Conservation (phyloP, 2,888 invertebrate genomes). For the Macrophya alboannulata region DNA sequence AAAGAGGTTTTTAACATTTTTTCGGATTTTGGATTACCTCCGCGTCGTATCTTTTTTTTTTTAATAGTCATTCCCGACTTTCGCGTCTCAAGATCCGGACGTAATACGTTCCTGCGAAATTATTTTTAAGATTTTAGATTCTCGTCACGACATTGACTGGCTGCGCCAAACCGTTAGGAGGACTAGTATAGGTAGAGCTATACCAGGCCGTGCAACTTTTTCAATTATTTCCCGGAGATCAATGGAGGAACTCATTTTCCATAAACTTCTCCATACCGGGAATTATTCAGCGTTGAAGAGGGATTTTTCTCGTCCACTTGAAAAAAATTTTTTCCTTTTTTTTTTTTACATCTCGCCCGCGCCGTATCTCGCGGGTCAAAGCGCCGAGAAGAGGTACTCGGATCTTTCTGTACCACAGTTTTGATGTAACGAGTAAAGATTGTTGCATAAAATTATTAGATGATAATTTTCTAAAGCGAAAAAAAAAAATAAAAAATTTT, state of each 20-base stretch:
- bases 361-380: background rate
- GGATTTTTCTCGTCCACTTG: conserved; percentile 7
- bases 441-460: background rate
- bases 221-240: conserved; percentile 71
- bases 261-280: conserved; percentile 66
- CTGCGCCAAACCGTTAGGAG: background rate
- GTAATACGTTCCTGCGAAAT: background rate
- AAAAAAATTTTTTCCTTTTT: background rate
- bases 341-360: background rate
- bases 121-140: background rate
- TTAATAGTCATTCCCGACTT: background rate
- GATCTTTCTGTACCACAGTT: background rate
- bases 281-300: conserved; percentile 65
- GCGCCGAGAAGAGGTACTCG: background rate
- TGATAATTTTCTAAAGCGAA: background rate
- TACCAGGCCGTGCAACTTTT: conserved; percentile 66
- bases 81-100: background rate
- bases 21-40: background rate
- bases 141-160: background rate
- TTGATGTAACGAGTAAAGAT: background rate
- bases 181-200: background rate
- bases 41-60: background rate
- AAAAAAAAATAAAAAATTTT: background rate
- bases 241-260: conserved; percentile 59
- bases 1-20: background rate